Evolutionary conservation across 2,113 vertebrate species (phyloP).

Genomic region (Ceyx melanurus): DNA sequence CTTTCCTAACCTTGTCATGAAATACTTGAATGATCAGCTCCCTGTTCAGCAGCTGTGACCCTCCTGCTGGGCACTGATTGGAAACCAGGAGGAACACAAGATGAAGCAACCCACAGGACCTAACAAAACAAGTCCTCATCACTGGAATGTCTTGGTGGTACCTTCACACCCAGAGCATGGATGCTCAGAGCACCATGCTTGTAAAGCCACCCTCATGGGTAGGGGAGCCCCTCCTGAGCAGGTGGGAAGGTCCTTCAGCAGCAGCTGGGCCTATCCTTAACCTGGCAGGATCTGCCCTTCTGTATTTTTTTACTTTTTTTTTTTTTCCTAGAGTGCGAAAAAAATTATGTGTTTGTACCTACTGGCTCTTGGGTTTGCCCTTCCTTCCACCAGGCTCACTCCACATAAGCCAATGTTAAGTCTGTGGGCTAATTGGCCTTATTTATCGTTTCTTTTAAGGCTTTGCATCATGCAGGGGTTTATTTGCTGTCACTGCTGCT

Average conservation of each 20-base stretch:
- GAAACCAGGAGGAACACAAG: rapidly evolving
- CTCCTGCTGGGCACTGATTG: neutral
- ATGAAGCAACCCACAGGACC: neutral
- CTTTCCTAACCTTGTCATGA: neutral
- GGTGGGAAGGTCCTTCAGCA: rapidly evolving
- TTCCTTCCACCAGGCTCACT: neutral
- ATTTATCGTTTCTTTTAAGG: conserved; percentile 10
- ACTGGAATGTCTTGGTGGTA: rapidly evolving
- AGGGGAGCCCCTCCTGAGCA: neutral
- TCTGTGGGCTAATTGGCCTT: conserved; percentile 12
- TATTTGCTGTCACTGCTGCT: conserved; percentile 10
- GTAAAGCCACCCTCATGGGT: rapidly evolving
- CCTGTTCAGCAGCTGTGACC: neutral
- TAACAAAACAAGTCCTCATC: neutral
- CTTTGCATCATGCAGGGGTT: neutral
- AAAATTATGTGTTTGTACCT: neutral
- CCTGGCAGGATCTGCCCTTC: neutral
- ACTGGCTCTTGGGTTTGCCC: neutral
- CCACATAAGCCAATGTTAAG: neutral
- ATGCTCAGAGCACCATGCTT: rapidly evolving
- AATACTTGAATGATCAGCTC: rapidly evolving
- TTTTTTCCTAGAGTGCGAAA: neutral
- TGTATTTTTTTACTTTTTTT: neutral
- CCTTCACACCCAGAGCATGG: rapidly evolving
- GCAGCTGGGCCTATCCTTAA: neutral